phyloP scores from a whole-genome alignment of 2,888 invertebrate species.

The Euspilapteryx auroguttella region DNA sequence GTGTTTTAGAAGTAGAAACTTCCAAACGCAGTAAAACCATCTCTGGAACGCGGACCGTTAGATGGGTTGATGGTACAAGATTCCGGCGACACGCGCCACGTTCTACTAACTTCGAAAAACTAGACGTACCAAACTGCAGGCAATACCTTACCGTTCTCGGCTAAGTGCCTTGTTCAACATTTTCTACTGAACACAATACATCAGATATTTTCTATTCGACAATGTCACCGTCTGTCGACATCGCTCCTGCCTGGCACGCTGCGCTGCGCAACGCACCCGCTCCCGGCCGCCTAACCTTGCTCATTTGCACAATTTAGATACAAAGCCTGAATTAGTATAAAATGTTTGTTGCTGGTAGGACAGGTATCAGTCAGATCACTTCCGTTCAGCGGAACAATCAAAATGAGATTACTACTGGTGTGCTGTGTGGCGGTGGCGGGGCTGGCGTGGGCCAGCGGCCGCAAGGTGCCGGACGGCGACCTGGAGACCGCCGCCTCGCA shows the following conservation, averaged over 20 bases:
- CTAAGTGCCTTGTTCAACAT: no score
- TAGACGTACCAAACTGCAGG: no score
- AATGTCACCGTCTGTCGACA: background rate
- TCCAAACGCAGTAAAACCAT: no score
- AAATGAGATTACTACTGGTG: slow-evolving; percentile 36
- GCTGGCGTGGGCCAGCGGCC: slow-evolving; percentile 53
- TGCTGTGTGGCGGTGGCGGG: slow-evolving; percentile 47
- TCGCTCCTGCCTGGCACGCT: slow-evolving; percentile 12
- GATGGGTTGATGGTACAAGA: no score
- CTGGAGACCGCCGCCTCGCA: slow-evolving; percentile 52
- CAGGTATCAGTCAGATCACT: slow-evolving; percentile 34
- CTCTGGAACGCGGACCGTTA: no score
- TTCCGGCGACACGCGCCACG: no score
- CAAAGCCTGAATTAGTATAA: slow-evolving; percentile 39
- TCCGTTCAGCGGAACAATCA: no score
- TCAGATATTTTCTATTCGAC: background rate
- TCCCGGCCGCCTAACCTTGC: slow-evolving; percentile 39
- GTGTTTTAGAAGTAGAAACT: no score
- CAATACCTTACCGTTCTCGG: no score
- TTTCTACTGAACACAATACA: no score
- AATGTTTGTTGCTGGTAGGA: slow-evolving; percentile 24
- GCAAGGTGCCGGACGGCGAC: slow-evolving; percentile 56
- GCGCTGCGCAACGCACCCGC: slow-evolving; percentile 31
- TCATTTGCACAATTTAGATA: slow-evolving; percentile 41
- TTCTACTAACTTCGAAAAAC: no score